Evolutionary conservation across 2,888 invertebrate genomes (phyloP).

Genomic region (Cremastinae sp.): DNA sequence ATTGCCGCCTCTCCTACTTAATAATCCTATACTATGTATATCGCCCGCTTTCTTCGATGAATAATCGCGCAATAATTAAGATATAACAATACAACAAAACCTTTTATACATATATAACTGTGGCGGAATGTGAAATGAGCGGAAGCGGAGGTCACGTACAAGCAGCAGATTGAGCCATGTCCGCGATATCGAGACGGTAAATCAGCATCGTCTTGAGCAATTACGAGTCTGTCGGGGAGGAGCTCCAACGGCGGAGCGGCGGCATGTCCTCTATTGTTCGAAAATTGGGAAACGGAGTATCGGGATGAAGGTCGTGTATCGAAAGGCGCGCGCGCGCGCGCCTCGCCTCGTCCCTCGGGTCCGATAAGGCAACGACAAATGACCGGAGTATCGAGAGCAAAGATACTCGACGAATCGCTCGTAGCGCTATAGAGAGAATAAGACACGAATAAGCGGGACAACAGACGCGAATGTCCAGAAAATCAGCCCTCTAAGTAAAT

Average conservation of each 20-base stretch:
- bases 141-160: constrained; percentile 25
- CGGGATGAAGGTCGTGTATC: constrained; percentile 57
- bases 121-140: no score
- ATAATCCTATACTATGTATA: no score
- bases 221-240: constrained; percentile 56
- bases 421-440: no score
- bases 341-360: constrained; percentile 77
- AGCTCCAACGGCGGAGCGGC: constrained; percentile 43
- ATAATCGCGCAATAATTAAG: no score
- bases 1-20: no score
- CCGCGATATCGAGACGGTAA: constrained; percentile 45
- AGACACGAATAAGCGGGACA: constrained; percentile 51
- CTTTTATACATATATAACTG: no score
- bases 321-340: no score
- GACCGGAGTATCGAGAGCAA: constrained; percentile 71
- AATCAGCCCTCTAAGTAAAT: constrained; percentile 80
- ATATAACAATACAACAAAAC: no score
- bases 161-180: constrained; percentile 37
- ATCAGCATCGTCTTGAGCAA: constrained; percentile 59
- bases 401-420: constrained; percentile 43
- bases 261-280: constrained; percentile 22
- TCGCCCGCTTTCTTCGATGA: constrained; percentile 18
- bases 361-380: constrained; percentile 80
- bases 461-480: constrained; percentile 75
- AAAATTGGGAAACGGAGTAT: constrained; percentile 20